Base-by-base conservation (phyloP, 2,888 invertebrate species). In the Drosophila seclusa region DNA sequence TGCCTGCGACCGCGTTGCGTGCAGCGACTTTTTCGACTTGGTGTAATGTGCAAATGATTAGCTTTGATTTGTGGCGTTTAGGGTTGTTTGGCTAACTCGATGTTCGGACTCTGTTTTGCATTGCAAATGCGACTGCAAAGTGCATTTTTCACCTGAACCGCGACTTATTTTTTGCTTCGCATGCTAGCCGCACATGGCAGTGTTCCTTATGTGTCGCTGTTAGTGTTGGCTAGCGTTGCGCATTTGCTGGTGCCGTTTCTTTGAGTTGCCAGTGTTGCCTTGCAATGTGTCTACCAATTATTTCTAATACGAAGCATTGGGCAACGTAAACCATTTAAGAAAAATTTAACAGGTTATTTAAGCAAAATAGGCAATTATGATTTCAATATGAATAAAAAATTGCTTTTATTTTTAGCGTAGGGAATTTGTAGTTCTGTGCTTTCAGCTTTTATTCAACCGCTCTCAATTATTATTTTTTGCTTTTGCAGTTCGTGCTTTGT, bases 31-130 rank as follows among this genome's bases (percentile, higher is more conserved):
- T 45, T 34, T 48, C 54, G 29, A 42, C 48, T 64, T 24, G 65
- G 68, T 68, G 60, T 87, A 79, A 89, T 75, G 78, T 66, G 83
- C 76, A 88, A 90, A 86, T 78, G 83, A 85, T 85, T 88, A 79
- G 83, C 82, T 87, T 78, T 89, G 76, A 87, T 87, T 86, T 89
- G 71, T 70, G 82, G 73, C 84, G 76, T 86, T 90, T 90, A 88
- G 68, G 68, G 68, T 50, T 45, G 66, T 68, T 64, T 53, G 66
- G 66, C 65, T 53, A 65, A 40, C 34, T 32, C 59, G 48, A 42
- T 60, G 72, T 61, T 48, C 29, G 49, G 16, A 53, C 57, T 21
- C 24, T 59, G 31, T 65, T 78, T 78, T 80, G 81, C 73, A 78
- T 77, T 78, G 78, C 78, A 78, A 78, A 78, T 78, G 38, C 55